Evolutionary conservation across 2,113 vertebrate genomes (phyloP), one percentile per base, ranked within the genome.

Genomic region (Pygathrix nemaeus): DNA sequence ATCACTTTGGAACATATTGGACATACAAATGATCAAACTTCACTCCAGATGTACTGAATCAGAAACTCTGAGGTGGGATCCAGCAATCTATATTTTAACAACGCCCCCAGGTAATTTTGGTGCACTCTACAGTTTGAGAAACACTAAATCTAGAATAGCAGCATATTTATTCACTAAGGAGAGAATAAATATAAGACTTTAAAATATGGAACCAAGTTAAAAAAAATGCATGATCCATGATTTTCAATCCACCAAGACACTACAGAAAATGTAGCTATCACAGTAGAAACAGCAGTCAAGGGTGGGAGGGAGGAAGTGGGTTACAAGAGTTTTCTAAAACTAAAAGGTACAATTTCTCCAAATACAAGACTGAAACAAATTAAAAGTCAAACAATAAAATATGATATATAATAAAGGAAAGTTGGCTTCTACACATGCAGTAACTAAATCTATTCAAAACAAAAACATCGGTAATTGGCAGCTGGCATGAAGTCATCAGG

Each of bases 371-470:
- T 64, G 87, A 97, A 93, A 70, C 73, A 97, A 96, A 95, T 93
- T 3, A 75, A 90, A 80, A 97, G 82, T 86, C 81, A 92, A 96
- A 61, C 52, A 96, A 72, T 40, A 95, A 96, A 97, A 93, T 90
- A 70, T 89, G 68, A 97, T 92, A 72, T 94, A 85, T 66, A 97
- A 97, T 93, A 83, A 85, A 88, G 45, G 72, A 95, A 97, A 90
- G 18, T 92, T 97, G 93, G 95, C n/a, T 93, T 97, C 84, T 82
- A 85, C 75, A 96, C 61, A 90, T 20, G 78, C 40, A 88, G 93
- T 97, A 97, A 97, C 88, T 68, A 86, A 97, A 96, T 96, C 94
- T 90, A 96, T 66, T 94, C 96, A 95, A 98, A 98, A 97, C 90
- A 97, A 96, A 68, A 83, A 55, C 59, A 97, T 95, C 61, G 59